phyloP scores from a whole-genome alignment of 2,113 vertebrate genomes.

The Albula glossodonta region DNA sequence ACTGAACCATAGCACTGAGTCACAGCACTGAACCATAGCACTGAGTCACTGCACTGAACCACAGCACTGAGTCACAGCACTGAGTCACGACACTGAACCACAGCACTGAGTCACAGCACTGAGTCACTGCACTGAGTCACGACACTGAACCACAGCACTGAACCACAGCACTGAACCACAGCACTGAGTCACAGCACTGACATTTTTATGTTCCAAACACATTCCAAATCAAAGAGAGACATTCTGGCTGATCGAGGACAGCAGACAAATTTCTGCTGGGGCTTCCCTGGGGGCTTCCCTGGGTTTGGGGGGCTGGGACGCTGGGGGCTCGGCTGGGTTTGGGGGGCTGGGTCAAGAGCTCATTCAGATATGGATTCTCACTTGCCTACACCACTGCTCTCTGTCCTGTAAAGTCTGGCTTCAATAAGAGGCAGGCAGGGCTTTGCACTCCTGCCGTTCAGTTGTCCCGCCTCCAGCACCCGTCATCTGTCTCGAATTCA shows the following conservation, averaged over 20 bases:
- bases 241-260: no score
- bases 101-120: conserved; percentile 20
- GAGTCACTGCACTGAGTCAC: conserved; percentile 49
- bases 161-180: no score
- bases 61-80: neutral
- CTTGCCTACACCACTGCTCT: conserved; percentile 46
- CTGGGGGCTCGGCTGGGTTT: no score
- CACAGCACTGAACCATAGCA: no score
- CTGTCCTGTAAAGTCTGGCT: conserved; percentile 15
- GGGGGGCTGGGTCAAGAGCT: conserved; percentile 77
- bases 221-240: no score
- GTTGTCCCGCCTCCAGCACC: neutral
- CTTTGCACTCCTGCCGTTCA: neutral
- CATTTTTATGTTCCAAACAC: no score
- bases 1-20: no score
- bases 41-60: neutral
- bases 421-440: conserved; percentile 68
- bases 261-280: no score
- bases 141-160: no score
- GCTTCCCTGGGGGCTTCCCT: neutral
- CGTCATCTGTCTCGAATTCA: neutral
- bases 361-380: conserved; percentile 66
- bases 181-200: no score
- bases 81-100: no score
- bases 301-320: no score